Percentiles rank a stretch among this genome's conserved stretches.
phyloP scores from a whole-genome alignment of 2,113 vertebrate species.

The Apistogramma diplotaenia region DNA sequence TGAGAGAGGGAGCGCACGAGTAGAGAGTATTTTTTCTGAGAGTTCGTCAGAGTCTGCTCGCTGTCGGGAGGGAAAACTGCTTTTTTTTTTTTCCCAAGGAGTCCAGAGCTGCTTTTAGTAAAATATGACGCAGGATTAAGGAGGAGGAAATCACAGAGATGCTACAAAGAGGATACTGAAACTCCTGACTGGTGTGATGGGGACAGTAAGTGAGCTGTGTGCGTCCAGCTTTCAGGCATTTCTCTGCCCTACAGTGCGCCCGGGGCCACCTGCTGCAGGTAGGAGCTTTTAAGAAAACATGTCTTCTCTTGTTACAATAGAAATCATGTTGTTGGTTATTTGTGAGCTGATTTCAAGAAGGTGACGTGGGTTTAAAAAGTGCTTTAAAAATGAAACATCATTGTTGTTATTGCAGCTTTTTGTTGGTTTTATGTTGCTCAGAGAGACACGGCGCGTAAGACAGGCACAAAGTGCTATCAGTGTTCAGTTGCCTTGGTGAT shows the following conservation, averaged over 20 bases:
- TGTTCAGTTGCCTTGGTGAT: constrained; percentile 71
- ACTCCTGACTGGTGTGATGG: constrained; percentile 73
- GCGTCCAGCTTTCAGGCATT: constrained; percentile 91
- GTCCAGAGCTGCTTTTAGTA: background rate
- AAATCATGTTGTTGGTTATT: background rate
- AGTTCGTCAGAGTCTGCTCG: constrained; percentile 50
- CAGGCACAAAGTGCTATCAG: constrained; percentile 34
- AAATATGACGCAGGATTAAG: background rate
- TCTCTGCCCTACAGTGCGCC: constrained; percentile 78
- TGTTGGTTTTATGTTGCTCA: background rate
- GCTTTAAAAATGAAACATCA: background rate
- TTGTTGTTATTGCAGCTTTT: background rate
- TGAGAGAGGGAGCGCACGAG: constrained; percentile 31
- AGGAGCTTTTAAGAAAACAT: constrained; percentile 11
- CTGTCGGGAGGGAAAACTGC: constrained; percentile 4
- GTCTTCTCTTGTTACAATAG: background rate
- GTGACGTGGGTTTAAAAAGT: background rate
- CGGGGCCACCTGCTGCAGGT: constrained; percentile 67
- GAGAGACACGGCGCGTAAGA: background rate
- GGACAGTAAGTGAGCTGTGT: constrained; percentile 88
- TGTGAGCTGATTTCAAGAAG: background rate
- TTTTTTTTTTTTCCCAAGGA: background rate
- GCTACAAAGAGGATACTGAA: constrained; percentile 8
- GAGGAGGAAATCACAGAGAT: background rate
- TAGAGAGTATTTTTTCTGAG: constrained; percentile 34